Evolutionary conservation across 1,140 invertebrate species (phyloP), one percentile per base, ranked within the genome.

Genomic region (Cotesia chilonis): DNA sequence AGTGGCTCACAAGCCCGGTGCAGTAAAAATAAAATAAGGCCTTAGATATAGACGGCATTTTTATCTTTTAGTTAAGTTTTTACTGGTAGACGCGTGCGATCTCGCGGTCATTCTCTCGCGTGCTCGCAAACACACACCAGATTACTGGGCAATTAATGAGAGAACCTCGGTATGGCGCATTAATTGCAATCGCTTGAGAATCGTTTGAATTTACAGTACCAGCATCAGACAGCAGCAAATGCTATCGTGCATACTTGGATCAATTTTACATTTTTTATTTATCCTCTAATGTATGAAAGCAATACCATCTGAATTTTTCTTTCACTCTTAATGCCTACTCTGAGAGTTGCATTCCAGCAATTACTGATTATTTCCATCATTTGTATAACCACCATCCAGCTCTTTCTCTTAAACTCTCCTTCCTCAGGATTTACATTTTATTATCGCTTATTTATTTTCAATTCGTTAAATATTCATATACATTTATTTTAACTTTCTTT

Each of bases 71-170:
- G 9, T n/a, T 14, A 35, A 35, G 72, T 76, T 75, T 78, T 78
- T 76, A 70, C 73, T 76, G 47, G 61, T 60, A 69, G 64, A 70
- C 64, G 70, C 63, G 63, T 67, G 57, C 52, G 54, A 63, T 63
- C 35, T 63, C 35, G 35, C 66, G 68, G 4, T 20, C 4, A 59
- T 55, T 70, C 65, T 72, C 72, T 75, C 74, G 74, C 77, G 70
- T 75, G 71, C 72, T 68, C 55, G 68, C 72, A 74, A 72, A 6
- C 41, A 47, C 10, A 74, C 71, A 71, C 72, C 78, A 74, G 78
- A 79, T 79, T 79, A 79, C 73, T 75, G 75, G 64, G 74, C 78
- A 79, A 79, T 79, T 79, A 77, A 79, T 77, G 76, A 76, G 76
- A 68, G 71, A 59, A 76, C 74, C 72, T 74, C 72, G 72, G 72